These are phyloP conservation scores for Phaethon lepturus DNA, from an alignment of 2,113 vertebrate species.

Conservation along the genomic window DNA sequence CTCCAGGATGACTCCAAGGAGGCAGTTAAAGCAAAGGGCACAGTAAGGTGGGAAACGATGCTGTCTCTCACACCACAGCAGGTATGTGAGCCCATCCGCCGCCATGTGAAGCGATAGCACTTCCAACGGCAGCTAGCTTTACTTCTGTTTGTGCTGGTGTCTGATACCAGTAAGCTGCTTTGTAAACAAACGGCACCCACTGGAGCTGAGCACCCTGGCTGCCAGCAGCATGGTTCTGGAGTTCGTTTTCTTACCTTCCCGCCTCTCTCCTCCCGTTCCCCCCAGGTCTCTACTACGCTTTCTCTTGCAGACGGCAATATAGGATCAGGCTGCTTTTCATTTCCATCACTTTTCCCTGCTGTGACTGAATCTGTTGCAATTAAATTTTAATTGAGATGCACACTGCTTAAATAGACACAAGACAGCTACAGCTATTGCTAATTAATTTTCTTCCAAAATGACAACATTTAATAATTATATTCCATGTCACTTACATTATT, in stretches of 20 bases:
- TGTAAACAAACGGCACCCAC: neutral
- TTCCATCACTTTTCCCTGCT: slow-evolving; percentile 71
- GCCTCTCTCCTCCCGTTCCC: neutral
- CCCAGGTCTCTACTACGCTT: neutral
- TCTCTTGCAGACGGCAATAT: neutral
- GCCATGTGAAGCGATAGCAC: neutral
- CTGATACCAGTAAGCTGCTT: neutral
- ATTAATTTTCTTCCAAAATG: slow-evolving; percentile 82
- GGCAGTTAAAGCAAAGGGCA: neutral
- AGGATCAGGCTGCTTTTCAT: slow-evolving; percentile 27
- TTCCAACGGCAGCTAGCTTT: neutral
- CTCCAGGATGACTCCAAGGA: neutral
- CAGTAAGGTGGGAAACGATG: accelerated
- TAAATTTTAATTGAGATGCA: slow-evolving; percentile 83
- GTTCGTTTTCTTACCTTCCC: neutral
- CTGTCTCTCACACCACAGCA: neutral
- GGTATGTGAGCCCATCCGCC: neutral
- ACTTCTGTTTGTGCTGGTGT: neutral
- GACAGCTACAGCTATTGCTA: slow-evolving; percentile 78
- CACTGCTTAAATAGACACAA: slow-evolving; percentile 77
- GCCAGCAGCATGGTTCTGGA: neutral
- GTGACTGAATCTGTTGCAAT: slow-evolving; percentile 78
- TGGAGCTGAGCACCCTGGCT: neutral
- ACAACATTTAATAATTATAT: slow-evolving; percentile 80
- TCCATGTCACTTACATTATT: slow-evolving; percentile 63